Base-by-base conservation (phyloP, 1,140 invertebrate genomes). In the Sipha flava region DNA sequence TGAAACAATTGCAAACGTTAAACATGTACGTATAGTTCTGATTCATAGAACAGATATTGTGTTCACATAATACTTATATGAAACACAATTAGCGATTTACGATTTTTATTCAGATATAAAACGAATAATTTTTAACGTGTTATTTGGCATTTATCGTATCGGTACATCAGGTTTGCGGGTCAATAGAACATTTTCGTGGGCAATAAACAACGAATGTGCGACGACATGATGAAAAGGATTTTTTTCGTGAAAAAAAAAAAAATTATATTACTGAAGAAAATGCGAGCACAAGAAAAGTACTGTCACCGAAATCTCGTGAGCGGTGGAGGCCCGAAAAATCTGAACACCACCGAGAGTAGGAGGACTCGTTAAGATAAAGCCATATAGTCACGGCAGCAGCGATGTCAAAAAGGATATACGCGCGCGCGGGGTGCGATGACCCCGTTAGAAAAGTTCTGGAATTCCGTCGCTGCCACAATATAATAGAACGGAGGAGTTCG, bases 381-480 rank as follows among this genome's bases (percentile, higher is more conserved):
- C 40, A 43, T 43, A 43, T 10, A 43, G 9, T 14, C 9, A 23
- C 0, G 9, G n/a, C 10, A 10, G 21, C 37, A 4, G 37, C 10
- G 10, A 40, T 40, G n/a, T n/a, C n/a, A 40, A 40, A 40, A 40
- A 40, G 37, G 54, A 6, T 23, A n/a, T n/a, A n/a, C n/a, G 70
- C 23, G 40, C 23, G 26, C 6, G 34, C 37, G 14, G 3, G 66
- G 23, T 66, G 0, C 18, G 49, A 7, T 77, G 34, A 77, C 52
- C 73, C 73, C 52, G 73, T 77, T 59, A 40, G 34, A 77, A 77
- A 59, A 77, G 34, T 77, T 37, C 34, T 77, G 73, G 73, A 59
- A 59, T 59, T 59, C 21, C 23, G 52, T 73, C 23, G 47, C 29
- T 12, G 10, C 7, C 26, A 26, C 31, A n/a, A n/a, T n/a, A n/a